Conservation (phyloP, 1,140 invertebrate genomes). For the Drosophila lini region DNA sequence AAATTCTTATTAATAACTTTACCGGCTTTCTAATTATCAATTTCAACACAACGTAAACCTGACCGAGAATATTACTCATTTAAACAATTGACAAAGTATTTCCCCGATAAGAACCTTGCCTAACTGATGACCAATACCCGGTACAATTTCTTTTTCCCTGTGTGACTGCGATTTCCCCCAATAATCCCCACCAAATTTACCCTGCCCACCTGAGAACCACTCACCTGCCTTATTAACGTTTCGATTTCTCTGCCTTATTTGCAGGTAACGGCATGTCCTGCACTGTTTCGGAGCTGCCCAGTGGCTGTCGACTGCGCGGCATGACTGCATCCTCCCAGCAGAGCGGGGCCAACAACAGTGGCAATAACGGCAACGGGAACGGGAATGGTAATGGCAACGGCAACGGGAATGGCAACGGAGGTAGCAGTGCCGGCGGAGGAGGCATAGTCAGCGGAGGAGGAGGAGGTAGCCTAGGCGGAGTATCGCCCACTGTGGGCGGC, state of each 20-base stretch:
- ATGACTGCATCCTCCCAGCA: slow-evolving; percentile 79
- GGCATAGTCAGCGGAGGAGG: slow-evolving; percentile 20
- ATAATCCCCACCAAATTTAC: background rate
- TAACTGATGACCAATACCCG: slow-evolving; percentile 7
- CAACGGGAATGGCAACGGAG: slow-evolving; percentile 25
- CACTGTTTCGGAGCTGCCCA: slow-evolving; percentile 83
- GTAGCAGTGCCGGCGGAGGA: slow-evolving; percentile 32
- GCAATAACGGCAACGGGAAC: slow-evolving; percentile 51
- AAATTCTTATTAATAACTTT: too few relatives aligned
- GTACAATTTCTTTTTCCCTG: background rate
- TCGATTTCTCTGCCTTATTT: slow-evolving; percentile 8
- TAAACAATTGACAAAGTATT: background rate
- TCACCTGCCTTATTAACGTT: slow-evolving; percentile 6
- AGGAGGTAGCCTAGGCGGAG: slow-evolving; percentile 32
- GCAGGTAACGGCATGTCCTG: slow-evolving; percentile 76
- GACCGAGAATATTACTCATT: background rate
- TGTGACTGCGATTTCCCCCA: background rate
- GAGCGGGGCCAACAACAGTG: slow-evolving; percentile 47
- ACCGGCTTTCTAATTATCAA: background rate
- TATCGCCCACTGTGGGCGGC: slow-evolving; percentile 45
- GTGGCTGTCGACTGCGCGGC: slow-evolving; percentile 83
- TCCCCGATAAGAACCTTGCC: background rate
- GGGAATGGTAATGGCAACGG: slow-evolving; percentile 57
- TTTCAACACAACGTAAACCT: background rate
- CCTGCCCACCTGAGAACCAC: background rate